Evolutionary conservation across 2,113 vertebrate species (phyloP), one percentile per base, ranked within the genome.

Genomic region (Brachionichthys hirsutus): DNA sequence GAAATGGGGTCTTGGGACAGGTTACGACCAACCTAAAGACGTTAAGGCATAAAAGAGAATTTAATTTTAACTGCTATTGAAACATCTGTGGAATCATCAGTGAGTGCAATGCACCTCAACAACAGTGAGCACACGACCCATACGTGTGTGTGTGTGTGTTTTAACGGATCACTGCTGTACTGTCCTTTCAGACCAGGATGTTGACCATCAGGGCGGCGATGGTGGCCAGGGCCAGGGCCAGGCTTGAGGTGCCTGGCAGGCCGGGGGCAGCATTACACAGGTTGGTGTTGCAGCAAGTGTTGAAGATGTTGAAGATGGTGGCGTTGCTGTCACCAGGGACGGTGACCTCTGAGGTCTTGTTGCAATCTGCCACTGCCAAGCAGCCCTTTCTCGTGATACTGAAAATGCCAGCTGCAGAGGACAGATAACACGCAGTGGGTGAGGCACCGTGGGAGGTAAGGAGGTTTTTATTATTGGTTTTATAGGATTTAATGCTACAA

Each of bases 231-330:
- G 80, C 20, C 58, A 91, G 59, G 58, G 58, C 55, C 47, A 89
- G 34, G 0, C 19, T 40, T 14, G 78, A 64, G n/a, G 53, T 2
- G 0, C 54, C 48, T 0, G 80, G 64, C n/a, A 74, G 67, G 1
- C 40, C 67, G 0, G 84, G 75, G 0, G 88, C 90, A 0, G 57
- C 40, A 50, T 93, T 93, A 77, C 92, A 93, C 59, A 93, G 80
- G 68, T 92, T 56, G 0, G 35, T 40, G 20, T 1, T 0, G 57
- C 92, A 93, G 83, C 92, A 93, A 0, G 72, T 89, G 54, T 73
- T 91, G 12, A n/a, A 81, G n/a, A 91, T 34, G 0, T 0, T 0
- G 82, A 85, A 92, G 9, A 83, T 0, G 0, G 65, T 71, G 17
- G 9, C 2, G 65, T 83, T 88, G n/a, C 12, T 0, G 49, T 0